Evolutionary conservation across 2,888 invertebrate genomes (phyloP), one percentile per base, ranked within the genome.

Genomic region (Ypsolopha sequella): DNA sequence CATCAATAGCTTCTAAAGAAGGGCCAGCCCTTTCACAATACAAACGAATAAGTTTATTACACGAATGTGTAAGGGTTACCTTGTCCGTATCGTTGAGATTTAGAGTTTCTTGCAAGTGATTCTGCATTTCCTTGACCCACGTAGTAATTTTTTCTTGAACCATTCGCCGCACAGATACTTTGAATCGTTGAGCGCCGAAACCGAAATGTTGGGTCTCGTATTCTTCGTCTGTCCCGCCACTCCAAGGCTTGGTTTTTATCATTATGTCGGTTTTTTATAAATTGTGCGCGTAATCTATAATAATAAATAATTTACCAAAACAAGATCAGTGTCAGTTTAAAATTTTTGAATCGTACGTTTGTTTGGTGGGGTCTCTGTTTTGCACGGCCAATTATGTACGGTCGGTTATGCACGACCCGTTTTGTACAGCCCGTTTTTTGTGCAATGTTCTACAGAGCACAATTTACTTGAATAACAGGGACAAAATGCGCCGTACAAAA

Each of bases 151-250:
- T 85, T 52, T 82, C 74, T 60, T 84, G 78, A 1, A 85, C 70
- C 80, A 87, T 80, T 68, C 80, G 73, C 11, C 84, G 71, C 35
- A 86, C 67, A 3, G 87, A 71, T 47, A 84, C 80, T 76, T 84
- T 79, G 1, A 87, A 62, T 9, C 80, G 69, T 61, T 85, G 85
- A 6, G 80, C 64, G 14, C 87, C 87, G 56, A 87, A 87, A 48
- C 86, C 84, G 51, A 85, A 87, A 57, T 78, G 80, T 58, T 87
- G 85, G 0, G 85, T 85, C 61, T 85, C 81, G 56, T 86, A 86
- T 68, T 87, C 87, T 67, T 87, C 86, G 2, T 80, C 73, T 11
- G 71, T 72, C 9, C 85, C 86, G 45, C 86, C 86, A 33, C 56
- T 62, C 85, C 85, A 86, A 7, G 67, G 64, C 48, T 66, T 59